These are phyloP conservation scores for Eolophus roseicapilla DNA, from an alignment of 2,113 vertebrate genomes.

Conservation along the genomic window DNA sequence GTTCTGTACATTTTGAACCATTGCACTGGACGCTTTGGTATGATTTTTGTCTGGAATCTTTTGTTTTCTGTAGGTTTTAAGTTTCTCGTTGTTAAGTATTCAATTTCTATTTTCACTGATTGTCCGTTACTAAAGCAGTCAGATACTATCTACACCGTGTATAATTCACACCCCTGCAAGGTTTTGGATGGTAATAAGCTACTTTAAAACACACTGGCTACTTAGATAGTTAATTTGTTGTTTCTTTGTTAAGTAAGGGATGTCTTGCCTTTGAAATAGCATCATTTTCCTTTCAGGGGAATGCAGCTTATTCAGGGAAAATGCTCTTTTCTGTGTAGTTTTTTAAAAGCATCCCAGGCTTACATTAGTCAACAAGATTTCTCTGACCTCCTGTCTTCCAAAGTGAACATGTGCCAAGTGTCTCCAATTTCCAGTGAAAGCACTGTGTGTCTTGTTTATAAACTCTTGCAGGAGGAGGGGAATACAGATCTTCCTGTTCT, in stretches of 20 bases:
- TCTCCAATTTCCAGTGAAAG: background rate
- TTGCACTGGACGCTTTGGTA: background rate
- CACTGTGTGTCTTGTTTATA: background rate
- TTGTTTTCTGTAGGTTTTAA: background rate
- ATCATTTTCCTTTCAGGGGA: background rate
- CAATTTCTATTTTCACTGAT: background rate
- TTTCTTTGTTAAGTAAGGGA: background rate
- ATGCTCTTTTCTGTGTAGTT: background rate
- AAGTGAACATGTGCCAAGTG: background rate
- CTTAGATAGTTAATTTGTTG: background rate
- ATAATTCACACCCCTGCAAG: background rate
- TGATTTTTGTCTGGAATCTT: background rate
- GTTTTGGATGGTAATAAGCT: background rate
- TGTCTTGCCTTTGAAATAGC: background rate
- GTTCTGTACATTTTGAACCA: background rate
- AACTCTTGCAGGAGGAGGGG: background rate
- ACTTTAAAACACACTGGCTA: background rate
- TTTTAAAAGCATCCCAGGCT: background rate
- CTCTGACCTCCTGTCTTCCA: background rate
- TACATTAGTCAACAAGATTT: background rate
- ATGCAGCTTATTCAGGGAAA: background rate
- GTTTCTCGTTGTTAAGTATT: background rate
- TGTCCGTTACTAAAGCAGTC: background rate
- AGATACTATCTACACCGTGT: background rate
- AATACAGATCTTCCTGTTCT: background rate